Percentiles rank a stretch among this genome's conserved stretches.
Conservation (phyloP, 2,113 vertebrate species). For the zebrafish (Danio rerio) region GRCz12tu NC_133182.1:36886501-36887000, state of each 20-base stretch:
- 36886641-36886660: constrained; percentile 7
- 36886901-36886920: constrained; percentile 70
- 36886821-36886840: constrained; percentile 25
- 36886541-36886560: constrained; percentile 20
- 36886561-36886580: background rate
- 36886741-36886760: constrained; percentile 53
- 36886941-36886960: constrained; percentile 73
- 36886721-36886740: constrained; percentile 23
- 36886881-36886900: constrained; percentile 73
- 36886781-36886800: constrained; percentile 63
- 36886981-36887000: constrained; percentile 40
- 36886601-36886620: constrained; percentile 16
- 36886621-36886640: constrained; percentile 42
- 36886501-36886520: constrained; percentile 30
- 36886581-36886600: background rate
- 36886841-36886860: constrained; percentile 51
- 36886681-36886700: constrained; percentile 63
- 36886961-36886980: constrained; percentile 73
- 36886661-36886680: constrained; percentile 39
- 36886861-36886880: constrained; percentile 72
- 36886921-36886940: constrained; percentile 68
- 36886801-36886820: constrained; percentile 63
- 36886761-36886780: constrained; percentile 70
- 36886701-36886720: constrained; percentile 45
- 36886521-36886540: constrained; percentile 19